A percentile compares a stretch with the other conserved stretches of the same genome.
These are phyloP conservation scores for Grallaria varia DNA, from an alignment of 2,113 vertebrate species.

Conservation along the genomic window DNA sequence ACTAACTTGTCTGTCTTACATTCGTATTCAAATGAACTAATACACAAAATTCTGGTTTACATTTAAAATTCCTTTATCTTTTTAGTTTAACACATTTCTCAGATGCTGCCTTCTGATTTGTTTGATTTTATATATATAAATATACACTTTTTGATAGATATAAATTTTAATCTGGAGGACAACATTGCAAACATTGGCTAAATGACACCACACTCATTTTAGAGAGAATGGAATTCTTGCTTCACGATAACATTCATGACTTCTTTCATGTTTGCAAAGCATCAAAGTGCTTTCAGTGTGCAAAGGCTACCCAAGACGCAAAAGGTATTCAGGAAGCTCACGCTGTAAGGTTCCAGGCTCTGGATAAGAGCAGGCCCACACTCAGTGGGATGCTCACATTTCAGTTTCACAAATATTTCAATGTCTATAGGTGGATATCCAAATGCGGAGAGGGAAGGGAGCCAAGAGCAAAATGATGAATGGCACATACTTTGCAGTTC, in stretches of 20 bases:
- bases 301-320: not conserved
- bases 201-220: not conserved
- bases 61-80: not conserved
- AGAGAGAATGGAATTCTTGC: not conserved
- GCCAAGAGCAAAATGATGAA: not conserved
- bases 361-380: not conserved
- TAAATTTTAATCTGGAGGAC: not conserved
- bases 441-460: not conserved
- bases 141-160: not conserved
- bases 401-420: not conserved
- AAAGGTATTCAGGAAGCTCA: not conserved
- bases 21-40: not conserved
- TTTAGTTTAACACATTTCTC: not conserved
- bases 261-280: not conserved
- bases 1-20: not conserved
- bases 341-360: not conserved
- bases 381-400: not conserved
- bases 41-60: not conserved
- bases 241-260: not conserved
- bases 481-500: not conserved
- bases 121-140: not conserved
- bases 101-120: rapidly evolving
- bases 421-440: not conserved
- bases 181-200: not conserved
- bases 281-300: not conserved